phyloP scores from a whole-genome alignment of 1,140 invertebrate genomes.

The Drosophila baimaii region DNA sequence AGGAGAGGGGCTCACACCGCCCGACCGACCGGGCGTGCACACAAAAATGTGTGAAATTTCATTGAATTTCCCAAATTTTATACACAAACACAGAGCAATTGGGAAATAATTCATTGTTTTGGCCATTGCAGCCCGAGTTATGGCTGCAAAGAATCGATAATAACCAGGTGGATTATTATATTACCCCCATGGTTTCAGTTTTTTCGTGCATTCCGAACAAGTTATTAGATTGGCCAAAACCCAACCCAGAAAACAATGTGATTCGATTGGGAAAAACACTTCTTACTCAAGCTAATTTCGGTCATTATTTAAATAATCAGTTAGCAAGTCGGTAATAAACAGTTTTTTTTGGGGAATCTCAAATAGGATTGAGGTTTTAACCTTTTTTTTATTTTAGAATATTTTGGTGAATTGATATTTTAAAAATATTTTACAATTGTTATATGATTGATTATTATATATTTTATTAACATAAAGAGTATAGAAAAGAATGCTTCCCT shows the following conservation, averaged over 20 bases:
- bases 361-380: neutral
- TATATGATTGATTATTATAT: too few relatives aligned
- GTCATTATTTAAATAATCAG: conserved; percentile 29
- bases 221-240: conserved; percentile 14
- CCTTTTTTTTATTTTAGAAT: neutral
- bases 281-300: conserved; percentile 10
- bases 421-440: too few relatives aligned
- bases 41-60: conserved; percentile 51
- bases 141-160: conserved; percentile 50
- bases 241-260: conserved; percentile 22
- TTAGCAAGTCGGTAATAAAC: conserved; percentile 23
- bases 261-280: conserved; percentile 32
- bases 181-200: conserved; percentile 14
- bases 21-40: conserved; percentile 5
- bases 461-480: too few relatives aligned
- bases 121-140: conserved; percentile 29
- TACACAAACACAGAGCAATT: conserved; percentile 45
- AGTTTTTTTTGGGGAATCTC: neutral
- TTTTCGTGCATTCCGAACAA: conserved; percentile 15
- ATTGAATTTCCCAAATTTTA: conserved; percentile 52
- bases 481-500: too few relatives aligned
- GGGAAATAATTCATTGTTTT: conserved; percentile 55
- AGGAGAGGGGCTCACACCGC: conserved; percentile 35
- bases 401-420: neutral
- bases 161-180: conserved; percentile 31